A percentile compares a stretch with the other conserved stretches of the same genome.
These are phyloP conservation scores for Tribolium freemani DNA, from an alignment of 2,888 invertebrate species.

Conservation along the genomic window DNA sequence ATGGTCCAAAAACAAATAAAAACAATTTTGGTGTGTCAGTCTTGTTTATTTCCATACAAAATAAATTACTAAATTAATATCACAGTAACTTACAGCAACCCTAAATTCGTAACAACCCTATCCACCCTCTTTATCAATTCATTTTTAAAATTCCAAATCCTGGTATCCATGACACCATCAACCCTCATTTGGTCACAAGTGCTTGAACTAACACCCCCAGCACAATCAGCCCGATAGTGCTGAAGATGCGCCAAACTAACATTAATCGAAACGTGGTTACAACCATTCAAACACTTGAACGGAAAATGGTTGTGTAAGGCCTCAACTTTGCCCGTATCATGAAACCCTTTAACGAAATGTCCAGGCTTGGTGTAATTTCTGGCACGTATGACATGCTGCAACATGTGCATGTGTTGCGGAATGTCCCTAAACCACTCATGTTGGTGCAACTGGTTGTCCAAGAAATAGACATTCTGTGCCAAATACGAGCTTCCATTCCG, in stretches of 20 bases:
- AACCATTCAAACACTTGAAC: slow-evolving; percentile 11
- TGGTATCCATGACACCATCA: slow-evolving; percentile 12
- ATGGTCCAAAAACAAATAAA: too few species aligned
- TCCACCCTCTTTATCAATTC: slow-evolving; percentile 4
- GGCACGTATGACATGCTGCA: slow-evolving; percentile 33
- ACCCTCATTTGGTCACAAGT: slow-evolving; percentile 3
- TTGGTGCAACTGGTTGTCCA: slow-evolving; percentile 19
- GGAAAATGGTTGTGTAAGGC: slow-evolving; percentile 37
- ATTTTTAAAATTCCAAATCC: slow-evolving; percentile 21
- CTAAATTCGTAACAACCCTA: slow-evolving; percentile 66
- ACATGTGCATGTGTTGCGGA: slow-evolving; percentile 38
- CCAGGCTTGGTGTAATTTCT: slow-evolving; percentile 9
- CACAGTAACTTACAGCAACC: neutral
- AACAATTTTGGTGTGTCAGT: too few species aligned
- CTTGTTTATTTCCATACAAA: too few species aligned
- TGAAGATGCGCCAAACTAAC: slow-evolving; percentile 31
- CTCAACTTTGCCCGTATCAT: slow-evolving; percentile 16
- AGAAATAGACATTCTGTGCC: slow-evolving; percentile 36
- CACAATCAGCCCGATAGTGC: slow-evolving; percentile 38
- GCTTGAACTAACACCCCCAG: neutral
- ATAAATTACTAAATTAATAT: too few species aligned
- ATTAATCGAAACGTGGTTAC: slow-evolving; percentile 9
- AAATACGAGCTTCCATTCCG: slow-evolving; percentile 67
- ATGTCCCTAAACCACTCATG: slow-evolving; percentile 15
- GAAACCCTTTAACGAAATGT: slow-evolving; percentile 37